These are phyloP conservation scores for Atrichornis clamosus DNA, from an alignment of 2,113 vertebrate species.

Conservation along the genomic window DNA sequence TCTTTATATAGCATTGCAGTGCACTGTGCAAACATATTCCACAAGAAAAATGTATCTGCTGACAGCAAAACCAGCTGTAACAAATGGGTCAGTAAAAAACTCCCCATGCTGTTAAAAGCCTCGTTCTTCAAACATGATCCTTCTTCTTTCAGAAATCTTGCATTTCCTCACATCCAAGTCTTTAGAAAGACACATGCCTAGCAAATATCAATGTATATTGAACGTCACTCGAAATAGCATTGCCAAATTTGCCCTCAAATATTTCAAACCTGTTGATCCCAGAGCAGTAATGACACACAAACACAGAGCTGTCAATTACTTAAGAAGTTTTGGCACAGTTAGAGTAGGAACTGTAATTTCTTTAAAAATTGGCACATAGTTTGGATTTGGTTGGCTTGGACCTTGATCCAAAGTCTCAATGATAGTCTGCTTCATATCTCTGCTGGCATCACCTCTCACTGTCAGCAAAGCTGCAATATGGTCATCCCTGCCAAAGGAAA, in stretches of 20 bases:
- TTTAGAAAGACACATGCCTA: neutral
- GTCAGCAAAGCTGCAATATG: conserved; percentile 90
- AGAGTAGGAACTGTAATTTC: conserved; percentile 90
- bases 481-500: conserved; percentile 81
- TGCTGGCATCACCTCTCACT: conserved; percentile 89
- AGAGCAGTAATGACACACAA: neutral
- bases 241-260: neutral
- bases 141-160: neutral
- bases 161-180: neutral
- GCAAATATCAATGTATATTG: neutral
- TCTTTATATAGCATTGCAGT: neutral
- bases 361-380: conserved; percentile 86
- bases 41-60: neutral
- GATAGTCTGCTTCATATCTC: conserved; percentile 95
- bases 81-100: neutral
- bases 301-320: conserved; percentile 65
- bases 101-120: neutral
- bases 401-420: conserved; percentile 93
- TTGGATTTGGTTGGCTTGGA: conserved; percentile 70
- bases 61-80: neutral
- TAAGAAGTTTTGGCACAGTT: conserved; percentile 91
- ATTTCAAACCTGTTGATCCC: neutral
- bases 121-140: neutral
- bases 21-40: neutral
- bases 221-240: neutral